A percentile compares a stretch with the other conserved stretches of the same genome.
phyloP scores from a whole-genome alignment of 2,888 invertebrate genomes.

The Nephrotoma appendiculata region DNA sequence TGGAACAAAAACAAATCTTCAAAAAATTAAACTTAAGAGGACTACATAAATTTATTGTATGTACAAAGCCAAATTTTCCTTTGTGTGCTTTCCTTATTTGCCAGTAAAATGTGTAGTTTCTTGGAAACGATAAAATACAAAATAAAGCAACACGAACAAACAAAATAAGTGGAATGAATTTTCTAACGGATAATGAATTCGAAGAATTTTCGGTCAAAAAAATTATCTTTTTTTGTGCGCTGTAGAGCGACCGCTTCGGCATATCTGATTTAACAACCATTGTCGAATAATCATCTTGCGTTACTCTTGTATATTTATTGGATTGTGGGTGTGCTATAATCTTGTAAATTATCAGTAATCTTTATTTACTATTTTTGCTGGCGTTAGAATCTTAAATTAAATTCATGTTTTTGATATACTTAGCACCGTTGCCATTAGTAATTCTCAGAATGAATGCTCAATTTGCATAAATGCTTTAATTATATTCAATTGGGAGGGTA shows the following conservation, averaged over 20 bases:
- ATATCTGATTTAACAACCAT: not conserved
- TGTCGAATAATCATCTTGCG: not conserved
- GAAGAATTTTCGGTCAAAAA: not conserved
- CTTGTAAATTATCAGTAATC: not conserved
- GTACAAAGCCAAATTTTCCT: not conserved
- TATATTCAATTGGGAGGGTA: no score
- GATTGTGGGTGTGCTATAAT: not conserved
- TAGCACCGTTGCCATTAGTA: not conserved
- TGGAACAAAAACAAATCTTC: not conserved
- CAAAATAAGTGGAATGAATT: not conserved
- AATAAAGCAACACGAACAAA: not conserved
- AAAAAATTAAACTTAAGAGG: not conserved
- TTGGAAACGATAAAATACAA: not conserved
- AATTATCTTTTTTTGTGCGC: not conserved
- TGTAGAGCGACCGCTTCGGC: not conserved
- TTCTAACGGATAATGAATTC: not conserved
- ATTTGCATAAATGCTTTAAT: no score
- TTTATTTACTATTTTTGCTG: not conserved
- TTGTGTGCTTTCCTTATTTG: not conserved
- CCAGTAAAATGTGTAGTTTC: not conserved
- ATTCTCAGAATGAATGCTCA: no score
- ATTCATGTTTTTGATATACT: not conserved
- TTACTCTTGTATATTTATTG: not conserved
- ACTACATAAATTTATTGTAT: not conserved
- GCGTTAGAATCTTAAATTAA: not conserved